These are phyloP conservation scores for Forpus xanthops DNA, from an alignment of 2,797 vertebrate species.

Conservation along the genomic window DNA sequence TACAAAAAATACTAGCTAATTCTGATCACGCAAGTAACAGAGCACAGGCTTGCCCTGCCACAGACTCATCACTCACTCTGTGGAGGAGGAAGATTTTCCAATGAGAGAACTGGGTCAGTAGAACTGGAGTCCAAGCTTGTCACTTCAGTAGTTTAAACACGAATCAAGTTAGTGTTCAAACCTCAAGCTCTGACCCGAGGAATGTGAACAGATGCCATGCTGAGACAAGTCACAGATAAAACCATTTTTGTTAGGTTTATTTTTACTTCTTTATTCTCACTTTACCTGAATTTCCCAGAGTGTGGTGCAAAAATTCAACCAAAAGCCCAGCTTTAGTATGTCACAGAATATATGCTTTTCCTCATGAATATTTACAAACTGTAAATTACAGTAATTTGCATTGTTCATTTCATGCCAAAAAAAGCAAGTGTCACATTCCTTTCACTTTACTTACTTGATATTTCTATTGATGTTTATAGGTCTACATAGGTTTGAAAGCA, in stretches of 20 bases:
- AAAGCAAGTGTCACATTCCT: not conserved
- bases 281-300: not conserved
- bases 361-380: not conserved
- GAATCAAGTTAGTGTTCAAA: not conserved
- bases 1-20: not conserved
- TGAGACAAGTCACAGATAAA: not conserved
- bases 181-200: not conserved
- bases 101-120: constrained; percentile 24
- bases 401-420: constrained; percentile 21
- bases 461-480: not conserved
- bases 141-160: not conserved
- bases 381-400: constrained; percentile 2
- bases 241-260: not conserved
- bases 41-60: not conserved
- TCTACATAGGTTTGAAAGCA: not conserved
- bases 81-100: not conserved
- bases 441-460: not conserved
- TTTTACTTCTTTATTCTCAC: not conserved
- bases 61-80: not conserved
- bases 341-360: not conserved
- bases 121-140: not conserved
- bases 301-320: not conserved
- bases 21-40: not conserved
- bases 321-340: not conserved
- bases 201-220: not conserved